Percentiles rank a stretch among this genome's conserved stretches.
These are phyloP conservation scores for Lithobates sylvaticus DNA, from an alignment of 2,797 vertebrate species.

Conservation along the genomic window DNA sequence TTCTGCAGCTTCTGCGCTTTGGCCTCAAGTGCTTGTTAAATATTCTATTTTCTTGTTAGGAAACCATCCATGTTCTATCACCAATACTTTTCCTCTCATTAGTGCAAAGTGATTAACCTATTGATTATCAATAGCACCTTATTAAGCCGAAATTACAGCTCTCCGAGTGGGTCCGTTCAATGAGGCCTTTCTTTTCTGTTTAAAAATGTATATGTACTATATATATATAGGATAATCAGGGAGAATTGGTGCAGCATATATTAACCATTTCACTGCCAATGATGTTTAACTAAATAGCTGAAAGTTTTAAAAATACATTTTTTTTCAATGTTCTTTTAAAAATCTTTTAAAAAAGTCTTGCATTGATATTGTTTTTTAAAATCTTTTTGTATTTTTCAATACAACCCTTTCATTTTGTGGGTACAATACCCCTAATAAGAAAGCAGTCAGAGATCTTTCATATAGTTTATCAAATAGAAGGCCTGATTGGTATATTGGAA, in stretches of 20 bases:
- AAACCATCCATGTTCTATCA: constrained; percentile 27
- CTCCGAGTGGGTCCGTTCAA: constrained; percentile 29
- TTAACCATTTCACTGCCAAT: constrained; percentile 5
- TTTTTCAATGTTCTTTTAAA: too few relatives aligned
- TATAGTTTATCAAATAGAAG: too few relatives aligned
- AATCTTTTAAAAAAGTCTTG: too few relatives aligned
- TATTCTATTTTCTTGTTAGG: constrained; percentile 51
- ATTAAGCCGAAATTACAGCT: constrained; percentile 61
- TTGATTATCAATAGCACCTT: constrained; percentile 62
- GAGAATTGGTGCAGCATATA: neutral
- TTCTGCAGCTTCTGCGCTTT: constrained; percentile 20
- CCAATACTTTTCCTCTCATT: constrained; percentile 58
- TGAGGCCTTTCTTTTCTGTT: constrained; percentile 32
- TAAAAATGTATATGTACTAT: constrained; percentile 50
- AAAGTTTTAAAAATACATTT: too few relatives aligned
- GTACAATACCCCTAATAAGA: too few relatives aligned
- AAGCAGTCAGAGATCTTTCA: too few relatives aligned
- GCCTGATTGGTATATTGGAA: too few relatives aligned
- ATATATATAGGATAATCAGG: constrained; percentile 28
- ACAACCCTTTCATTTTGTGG: too few relatives aligned
- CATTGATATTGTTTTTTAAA: too few relatives aligned
- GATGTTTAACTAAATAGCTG: too few relatives aligned
- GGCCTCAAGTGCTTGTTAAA: constrained; percentile 49
- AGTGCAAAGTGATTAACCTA: constrained; percentile 63
- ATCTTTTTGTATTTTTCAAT: too few relatives aligned